Percentiles rank a stretch among this genome's conserved stretches.
These are phyloP conservation scores for Montipora capricornis DNA, from an alignment of 64 coral and sea anemone species.

Conservation along the genomic window DNA sequence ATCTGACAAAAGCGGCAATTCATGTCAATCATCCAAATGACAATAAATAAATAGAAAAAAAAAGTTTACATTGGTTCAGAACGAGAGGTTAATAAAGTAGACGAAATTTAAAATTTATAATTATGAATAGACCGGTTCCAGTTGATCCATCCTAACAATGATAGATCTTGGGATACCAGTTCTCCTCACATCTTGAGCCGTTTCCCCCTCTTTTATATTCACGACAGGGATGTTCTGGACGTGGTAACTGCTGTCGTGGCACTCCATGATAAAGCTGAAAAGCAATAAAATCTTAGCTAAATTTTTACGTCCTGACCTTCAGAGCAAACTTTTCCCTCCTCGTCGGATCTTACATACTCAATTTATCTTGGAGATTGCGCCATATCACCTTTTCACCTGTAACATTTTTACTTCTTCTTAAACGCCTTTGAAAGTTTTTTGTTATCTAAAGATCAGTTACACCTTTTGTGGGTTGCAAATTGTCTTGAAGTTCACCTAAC, in stretches of 20 bases:
- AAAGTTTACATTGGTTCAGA: neutral
- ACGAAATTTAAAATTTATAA: neutral
- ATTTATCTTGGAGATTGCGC: neutral
- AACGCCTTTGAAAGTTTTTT: neutral
- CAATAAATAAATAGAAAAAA: neutral
- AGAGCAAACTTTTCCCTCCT: neutral
- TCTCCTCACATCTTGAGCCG: neutral
- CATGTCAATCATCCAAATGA: neutral
- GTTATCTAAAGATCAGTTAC: neutral
- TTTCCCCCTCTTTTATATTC: neutral
- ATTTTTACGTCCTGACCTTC: neutral
- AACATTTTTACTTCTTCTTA: neutral
- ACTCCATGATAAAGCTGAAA: neutral
- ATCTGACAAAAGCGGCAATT: neutral
- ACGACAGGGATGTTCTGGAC: neutral
- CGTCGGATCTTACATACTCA: neutral
- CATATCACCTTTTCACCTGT: neutral
- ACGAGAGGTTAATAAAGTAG: neutral
- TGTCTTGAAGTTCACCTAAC: neutral
- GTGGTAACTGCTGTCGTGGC: neutral
- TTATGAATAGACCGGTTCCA: neutral
- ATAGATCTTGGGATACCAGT: neutral
- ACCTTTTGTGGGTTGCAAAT: neutral
- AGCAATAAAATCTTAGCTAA: neutral
- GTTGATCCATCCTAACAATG: neutral